Conservation (phyloP, 2,888 invertebrate species). For the Rhimphoctona megacephalus region DNA sequence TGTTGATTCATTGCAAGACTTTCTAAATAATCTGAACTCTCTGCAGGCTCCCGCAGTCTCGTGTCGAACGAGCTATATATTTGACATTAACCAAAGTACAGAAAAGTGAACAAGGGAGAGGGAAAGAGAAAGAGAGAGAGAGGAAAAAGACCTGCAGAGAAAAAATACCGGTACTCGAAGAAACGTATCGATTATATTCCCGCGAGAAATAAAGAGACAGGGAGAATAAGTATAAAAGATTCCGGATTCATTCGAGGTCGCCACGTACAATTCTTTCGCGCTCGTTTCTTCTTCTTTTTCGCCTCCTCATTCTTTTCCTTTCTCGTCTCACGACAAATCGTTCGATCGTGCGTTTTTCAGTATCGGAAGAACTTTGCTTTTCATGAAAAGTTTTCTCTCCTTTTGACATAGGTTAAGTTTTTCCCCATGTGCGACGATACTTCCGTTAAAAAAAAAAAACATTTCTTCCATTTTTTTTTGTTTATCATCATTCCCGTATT, state of each 20-base stretch:
- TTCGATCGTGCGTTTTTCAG: slow-evolving; percentile 52
- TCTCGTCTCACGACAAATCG: slow-evolving; percentile 53
- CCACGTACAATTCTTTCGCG: slow-evolving; percentile 41
- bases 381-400: slow-evolving; percentile 30
- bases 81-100: slow-evolving; percentile 32
- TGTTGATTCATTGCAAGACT: slow-evolving; percentile 58
- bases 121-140: neutral
- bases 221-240: slow-evolving; percentile 22
- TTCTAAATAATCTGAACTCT: slow-evolving; percentile 68
- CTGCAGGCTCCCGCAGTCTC: slow-evolving; percentile 48
- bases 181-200: slow-evolving; percentile 50
- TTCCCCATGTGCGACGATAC: slow-evolving; percentile 1
- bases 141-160: neutral
- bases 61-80: slow-evolving; percentile 12
- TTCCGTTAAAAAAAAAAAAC: neutral
- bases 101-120: slow-evolving; percentile 11
- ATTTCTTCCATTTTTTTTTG: neutral
- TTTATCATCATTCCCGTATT: neutral
- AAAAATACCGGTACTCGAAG: slow-evolving; percentile 22
- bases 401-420: neutral
- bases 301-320: neutral
- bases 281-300: neutral
- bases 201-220: slow-evolving; percentile 15
- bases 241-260: slow-evolving; percentile 40
- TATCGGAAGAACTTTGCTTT: slow-evolving; percentile 46